Conservation (phyloP, 2,888 invertebrate species). For the Myathropa florea region DNA sequence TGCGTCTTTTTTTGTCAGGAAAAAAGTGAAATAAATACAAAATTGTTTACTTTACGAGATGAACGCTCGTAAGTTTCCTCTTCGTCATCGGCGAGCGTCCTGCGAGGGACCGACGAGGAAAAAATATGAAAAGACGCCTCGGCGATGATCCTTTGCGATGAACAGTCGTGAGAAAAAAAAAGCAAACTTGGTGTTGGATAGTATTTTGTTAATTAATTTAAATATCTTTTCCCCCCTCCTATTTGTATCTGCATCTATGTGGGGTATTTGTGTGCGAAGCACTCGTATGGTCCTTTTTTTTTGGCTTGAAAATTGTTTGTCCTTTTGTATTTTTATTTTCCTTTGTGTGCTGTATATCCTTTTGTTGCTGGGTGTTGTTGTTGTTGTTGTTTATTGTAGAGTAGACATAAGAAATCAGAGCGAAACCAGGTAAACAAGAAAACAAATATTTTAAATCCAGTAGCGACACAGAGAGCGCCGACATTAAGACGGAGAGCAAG, state of each 20-base stretch:
- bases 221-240: neutral
- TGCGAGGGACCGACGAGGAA: neutral
- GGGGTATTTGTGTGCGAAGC: slow-evolving; percentile 6
- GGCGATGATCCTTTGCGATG: slow-evolving; percentile 43
- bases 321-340: slow-evolving; percentile 11
- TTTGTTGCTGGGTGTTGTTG: slow-evolving; percentile 8
- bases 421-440: slow-evolving; percentile 60
- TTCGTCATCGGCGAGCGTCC: slow-evolving; percentile 11
- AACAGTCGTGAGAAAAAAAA: slow-evolving; percentile 1
- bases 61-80: slow-evolving; percentile 30
- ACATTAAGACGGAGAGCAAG: slow-evolving; percentile 80
- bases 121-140: slow-evolving; percentile 5
- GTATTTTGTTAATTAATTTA: slow-evolving; percentile 56
- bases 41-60: slow-evolving; percentile 14
- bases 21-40: neutral
- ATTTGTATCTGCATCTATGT: slow-evolving; percentile 18
- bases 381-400: slow-evolving; percentile 23
- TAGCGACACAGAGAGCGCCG: slow-evolving; percentile 87
- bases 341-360: slow-evolving; percentile 30
- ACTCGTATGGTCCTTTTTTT: neutral
- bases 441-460: slow-evolving; percentile 79
- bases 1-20: neutral
- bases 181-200: slow-evolving; percentile 58
- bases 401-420: slow-evolving; percentile 34
- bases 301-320: slow-evolving; percentile 21